Conservation (phyloP, 2,113 vertebrate genomes). For the Taxidea taxus region DNA sequence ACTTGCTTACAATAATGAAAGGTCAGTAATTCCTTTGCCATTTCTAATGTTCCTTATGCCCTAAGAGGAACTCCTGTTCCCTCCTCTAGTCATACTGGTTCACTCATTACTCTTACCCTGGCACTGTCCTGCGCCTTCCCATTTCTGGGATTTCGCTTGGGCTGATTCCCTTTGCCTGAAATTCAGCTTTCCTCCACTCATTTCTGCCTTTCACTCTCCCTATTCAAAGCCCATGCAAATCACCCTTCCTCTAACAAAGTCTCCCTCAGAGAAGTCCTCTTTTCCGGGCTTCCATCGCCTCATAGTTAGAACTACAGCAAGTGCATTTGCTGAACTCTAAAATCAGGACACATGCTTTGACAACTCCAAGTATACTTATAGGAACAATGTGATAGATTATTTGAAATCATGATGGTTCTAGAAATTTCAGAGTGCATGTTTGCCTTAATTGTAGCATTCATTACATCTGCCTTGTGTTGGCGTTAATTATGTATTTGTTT, state of each 20-base stretch:
- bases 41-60: not conserved
- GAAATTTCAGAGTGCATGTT: slow-evolving; percentile 43
- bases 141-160: not conserved
- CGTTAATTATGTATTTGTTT: slow-evolving; percentile 59
- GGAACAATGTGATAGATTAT: slow-evolving; percentile 59
- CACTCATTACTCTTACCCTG: not conserved
- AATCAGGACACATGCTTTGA: slow-evolving; percentile 41
- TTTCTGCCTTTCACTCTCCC: not conserved
- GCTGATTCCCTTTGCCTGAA: not conserved
- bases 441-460: slow-evolving; percentile 58
- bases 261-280: slow-evolving; percentile 10
- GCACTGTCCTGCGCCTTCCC: not conserved
- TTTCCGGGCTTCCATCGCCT: not conserved
- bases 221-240: not conserved
- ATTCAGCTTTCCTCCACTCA: not conserved
- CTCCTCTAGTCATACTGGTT: not conserved
- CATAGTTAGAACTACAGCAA: not conserved
- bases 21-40: not conserved
- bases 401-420: slow-evolving; percentile 57
- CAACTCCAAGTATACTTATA: slow-evolving; percentile 14
- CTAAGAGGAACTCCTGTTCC: not conserved
- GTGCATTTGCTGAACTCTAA: slow-evolving; percentile 42
- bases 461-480: slow-evolving; percentile 34
- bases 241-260: slow-evolving; percentile 15
- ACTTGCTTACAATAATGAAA: slow-evolving; percentile 13